Conservation (phyloP, 2,113 vertebrate genomes). For the Zosterops hypoxanthus region DNA sequence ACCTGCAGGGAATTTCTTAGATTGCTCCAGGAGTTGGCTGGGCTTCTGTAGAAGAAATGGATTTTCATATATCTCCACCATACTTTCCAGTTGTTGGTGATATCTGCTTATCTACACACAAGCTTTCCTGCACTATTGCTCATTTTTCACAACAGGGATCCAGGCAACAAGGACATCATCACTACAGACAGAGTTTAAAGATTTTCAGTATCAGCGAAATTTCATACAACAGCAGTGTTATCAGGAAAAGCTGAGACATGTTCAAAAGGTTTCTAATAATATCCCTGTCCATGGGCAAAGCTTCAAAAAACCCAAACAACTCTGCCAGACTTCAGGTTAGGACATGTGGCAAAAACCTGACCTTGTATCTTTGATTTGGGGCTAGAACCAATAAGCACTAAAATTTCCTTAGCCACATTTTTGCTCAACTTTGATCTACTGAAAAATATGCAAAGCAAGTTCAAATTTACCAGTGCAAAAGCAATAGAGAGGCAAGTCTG, state of each 20-base stretch:
- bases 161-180: neutral
- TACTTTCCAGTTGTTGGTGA: neutral
- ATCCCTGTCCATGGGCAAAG: neutral
- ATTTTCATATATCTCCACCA: neutral
- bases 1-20: neutral
- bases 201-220: neutral
- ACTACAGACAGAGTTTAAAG: neutral
- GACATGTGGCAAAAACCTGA: neutral
- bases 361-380: neutral
- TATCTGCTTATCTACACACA: neutral
- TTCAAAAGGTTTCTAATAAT: neutral
- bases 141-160: neutral
- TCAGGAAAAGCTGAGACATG: neutral
- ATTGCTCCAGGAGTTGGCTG: neutral
- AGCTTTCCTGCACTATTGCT: neutral
- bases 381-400: neutral
- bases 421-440: neutral
- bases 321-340: neutral
- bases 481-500: neutral
- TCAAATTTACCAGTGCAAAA: neutral
- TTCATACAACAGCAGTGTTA: neutral
- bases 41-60: neutral
- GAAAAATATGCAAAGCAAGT: constrained; percentile 6
- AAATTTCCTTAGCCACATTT: neutral
- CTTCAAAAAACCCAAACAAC: neutral